Percentiles rank a stretch among this genome's conserved stretches.
Conservation (phyloP, 1,140 invertebrate genomes). For the Oreohelix idahoensis region DNA sequence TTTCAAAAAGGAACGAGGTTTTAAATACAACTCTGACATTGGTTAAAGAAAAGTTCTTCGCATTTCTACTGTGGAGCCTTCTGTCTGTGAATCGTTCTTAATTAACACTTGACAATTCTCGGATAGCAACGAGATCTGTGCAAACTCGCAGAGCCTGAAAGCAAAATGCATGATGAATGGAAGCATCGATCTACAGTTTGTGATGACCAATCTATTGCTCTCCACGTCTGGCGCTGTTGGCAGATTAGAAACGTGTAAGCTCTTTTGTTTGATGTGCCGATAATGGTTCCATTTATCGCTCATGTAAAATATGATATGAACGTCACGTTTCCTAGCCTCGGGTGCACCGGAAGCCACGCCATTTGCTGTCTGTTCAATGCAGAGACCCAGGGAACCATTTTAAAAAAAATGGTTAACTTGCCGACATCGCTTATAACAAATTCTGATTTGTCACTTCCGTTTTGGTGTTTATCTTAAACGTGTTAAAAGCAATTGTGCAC, state of each 20-base stretch:
- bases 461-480: not conserved
- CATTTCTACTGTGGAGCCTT: not conserved
- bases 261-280: conserved; percentile 29
- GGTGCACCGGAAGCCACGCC: conserved; percentile 24
- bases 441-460: conserved; percentile 7
- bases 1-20: not conserved
- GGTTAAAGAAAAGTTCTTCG: not conserved
- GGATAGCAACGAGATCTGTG: conserved; percentile 15
- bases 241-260: conserved; percentile 23
- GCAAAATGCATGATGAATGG: not conserved
- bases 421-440: not conserved
- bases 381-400: too few relatives aligned
- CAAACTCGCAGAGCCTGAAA: conserved; percentile 6
- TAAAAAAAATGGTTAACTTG: not conserved
- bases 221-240: not conserved
- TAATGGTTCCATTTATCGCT: conserved; percentile 30
- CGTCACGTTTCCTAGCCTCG: conserved; percentile 16
- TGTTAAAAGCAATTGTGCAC: conserved; percentile 3
- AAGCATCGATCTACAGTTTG: not conserved
- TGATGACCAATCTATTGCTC: not conserved
- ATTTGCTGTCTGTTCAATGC: conserved; percentile 30
- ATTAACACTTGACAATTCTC: conserved; percentile 19
- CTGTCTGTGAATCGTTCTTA: conserved; percentile 16
- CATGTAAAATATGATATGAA: conserved; percentile 31
- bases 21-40: not conserved